Conservation (phyloP, 2,888 invertebrate genomes). For the Aphrophora alni region DNA sequence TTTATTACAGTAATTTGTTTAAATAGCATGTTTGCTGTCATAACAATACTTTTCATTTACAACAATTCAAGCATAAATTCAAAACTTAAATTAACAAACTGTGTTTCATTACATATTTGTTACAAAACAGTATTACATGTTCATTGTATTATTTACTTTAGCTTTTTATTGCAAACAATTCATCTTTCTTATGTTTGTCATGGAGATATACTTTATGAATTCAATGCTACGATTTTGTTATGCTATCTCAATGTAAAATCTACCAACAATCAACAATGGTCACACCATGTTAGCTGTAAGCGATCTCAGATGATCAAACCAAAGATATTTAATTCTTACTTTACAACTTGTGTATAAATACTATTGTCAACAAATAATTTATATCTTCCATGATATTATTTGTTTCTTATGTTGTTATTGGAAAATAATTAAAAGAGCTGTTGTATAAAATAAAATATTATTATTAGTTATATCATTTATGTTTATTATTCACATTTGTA, state of each 20-base stretch:
- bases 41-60: too few species aligned
- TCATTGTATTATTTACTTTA: not conserved
- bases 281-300: not conserved
- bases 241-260: not conserved
- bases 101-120: not conserved
- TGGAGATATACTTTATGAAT: not conserved
- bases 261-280: not conserved
- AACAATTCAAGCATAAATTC: too few species aligned
- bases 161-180: not conserved
- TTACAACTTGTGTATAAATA: slow-evolving; percentile 25
- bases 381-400: not conserved
- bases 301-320: slow-evolving; percentile 45
- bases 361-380: slow-evolving; percentile 10
- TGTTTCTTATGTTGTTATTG: not conserved
- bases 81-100: too few species aligned
- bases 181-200: slow-evolving; percentile 7
- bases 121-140: too few species aligned
- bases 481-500: too few species aligned
- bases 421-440: not conserved
- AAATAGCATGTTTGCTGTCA: too few species aligned
- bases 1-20: too few species aligned
- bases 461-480: not conserved
- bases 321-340: slow-evolving; percentile 40
- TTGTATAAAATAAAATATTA: not conserved
- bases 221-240: not conserved